Conservation (phyloP, 2,113 vertebrate genomes). For the Aythya baeri region DNA sequence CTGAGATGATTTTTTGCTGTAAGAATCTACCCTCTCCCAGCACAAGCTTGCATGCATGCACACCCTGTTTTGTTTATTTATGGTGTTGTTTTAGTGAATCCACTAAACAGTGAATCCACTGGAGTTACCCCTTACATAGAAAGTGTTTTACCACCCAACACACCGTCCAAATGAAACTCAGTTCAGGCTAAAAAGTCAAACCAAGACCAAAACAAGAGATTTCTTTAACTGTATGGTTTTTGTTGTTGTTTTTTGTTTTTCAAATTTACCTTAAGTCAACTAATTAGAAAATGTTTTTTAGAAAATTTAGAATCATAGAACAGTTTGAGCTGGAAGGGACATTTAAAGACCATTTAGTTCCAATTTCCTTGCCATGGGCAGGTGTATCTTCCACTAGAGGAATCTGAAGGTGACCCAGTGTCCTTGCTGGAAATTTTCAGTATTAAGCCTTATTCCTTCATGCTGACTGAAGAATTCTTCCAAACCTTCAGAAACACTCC, state of each 20-base stretch:
- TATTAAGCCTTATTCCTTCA: neutral
- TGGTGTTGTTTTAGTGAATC: neutral
- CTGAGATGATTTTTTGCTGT: neutral
- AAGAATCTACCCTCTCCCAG: neutral
- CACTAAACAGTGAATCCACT: neutral
- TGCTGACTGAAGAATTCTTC: neutral
- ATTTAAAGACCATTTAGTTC: neutral
- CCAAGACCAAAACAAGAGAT: neutral
- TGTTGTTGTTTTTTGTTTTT: neutral
- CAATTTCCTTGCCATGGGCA: neutral
- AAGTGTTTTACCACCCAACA: neutral
- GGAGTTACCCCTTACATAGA: rapidly evolving
- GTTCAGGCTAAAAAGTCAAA: neutral
- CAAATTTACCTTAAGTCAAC: neutral
- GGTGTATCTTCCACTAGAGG: neutral
- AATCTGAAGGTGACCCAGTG: neutral
- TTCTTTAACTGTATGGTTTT: neutral
- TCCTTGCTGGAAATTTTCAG: neutral
- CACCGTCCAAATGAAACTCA: neutral
- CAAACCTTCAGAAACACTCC: neutral
- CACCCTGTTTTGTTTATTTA: neutral
- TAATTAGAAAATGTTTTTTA: neutral
- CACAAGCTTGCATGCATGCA: neutral
- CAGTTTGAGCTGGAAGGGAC: neutral
- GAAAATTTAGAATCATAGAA: neutral